A percentile compares a stretch with the other conserved stretches of the same genome.
Evolutionary conservation across 92 coral and sea anemone species (phyloP).

Genomic region (Zoanthus sociatus): DNA sequence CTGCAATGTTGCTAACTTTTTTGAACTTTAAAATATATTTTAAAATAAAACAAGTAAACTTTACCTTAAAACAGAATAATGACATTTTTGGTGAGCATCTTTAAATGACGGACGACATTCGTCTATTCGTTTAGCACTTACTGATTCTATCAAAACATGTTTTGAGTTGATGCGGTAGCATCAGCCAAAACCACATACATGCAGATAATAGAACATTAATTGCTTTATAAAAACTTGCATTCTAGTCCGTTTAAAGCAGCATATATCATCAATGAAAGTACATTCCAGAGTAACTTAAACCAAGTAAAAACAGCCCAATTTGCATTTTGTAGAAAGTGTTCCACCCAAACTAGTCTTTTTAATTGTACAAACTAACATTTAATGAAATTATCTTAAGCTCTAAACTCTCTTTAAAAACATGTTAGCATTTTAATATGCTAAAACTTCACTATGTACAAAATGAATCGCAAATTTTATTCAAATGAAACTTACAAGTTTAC

Average conservation of each 20-base stretch:
- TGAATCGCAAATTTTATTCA: neutral
- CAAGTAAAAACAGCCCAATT: neutral
- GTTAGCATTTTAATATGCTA: neutral
- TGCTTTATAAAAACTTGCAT: neutral
- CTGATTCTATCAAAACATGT: neutral
- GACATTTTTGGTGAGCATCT: neutral
- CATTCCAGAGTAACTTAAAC: neutral
- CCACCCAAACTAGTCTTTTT: neutral
- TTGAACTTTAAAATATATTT: neutral
- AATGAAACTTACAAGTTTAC: neutral
- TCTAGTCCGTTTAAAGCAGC: neutral
- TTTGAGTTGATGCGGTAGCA: neutral
- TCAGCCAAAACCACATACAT: conserved; percentile 11
- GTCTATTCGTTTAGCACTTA: neutral
- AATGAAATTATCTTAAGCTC: neutral
- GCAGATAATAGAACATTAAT: neutral
- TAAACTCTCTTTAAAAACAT: neutral
- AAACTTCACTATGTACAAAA: neutral
- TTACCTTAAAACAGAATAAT: neutral
- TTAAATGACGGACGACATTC: neutral
- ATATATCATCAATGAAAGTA: neutral
- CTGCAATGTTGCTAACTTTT: neutral
- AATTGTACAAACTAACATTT: neutral
- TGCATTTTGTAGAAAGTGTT: neutral
- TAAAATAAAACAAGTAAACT: neutral